These are phyloP conservation scores for Pocillopora meandrina DNA, from an alignment of 92 coral and sea anemone genomes.

Conservation along the genomic window DNA sequence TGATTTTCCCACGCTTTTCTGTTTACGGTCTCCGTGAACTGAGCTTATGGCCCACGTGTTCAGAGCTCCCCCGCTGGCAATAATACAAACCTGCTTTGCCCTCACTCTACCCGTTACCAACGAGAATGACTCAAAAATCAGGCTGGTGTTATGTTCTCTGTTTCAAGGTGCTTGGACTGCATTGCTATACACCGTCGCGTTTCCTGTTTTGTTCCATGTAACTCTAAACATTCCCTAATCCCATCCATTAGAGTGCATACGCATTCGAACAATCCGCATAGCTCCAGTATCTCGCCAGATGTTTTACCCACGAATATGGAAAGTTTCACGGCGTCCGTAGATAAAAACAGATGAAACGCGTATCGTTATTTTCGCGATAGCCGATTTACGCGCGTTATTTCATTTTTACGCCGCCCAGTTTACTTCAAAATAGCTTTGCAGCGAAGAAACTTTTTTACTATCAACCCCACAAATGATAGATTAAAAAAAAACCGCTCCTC, in stretches of 20 bases:
- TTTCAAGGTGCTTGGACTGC: constrained; percentile 14
- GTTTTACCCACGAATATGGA: background rate
- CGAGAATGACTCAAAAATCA: background rate
- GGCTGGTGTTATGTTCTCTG: background rate
- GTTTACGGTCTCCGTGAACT: constrained; percentile 13
- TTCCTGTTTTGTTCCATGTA: background rate
- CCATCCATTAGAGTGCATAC: background rate
- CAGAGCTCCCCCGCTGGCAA: constrained; percentile 5
- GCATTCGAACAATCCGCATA: background rate
- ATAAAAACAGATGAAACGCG: background rate
- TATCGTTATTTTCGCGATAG: background rate
- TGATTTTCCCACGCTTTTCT: constrained; percentile 47
- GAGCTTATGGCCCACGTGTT: constrained; percentile 30
- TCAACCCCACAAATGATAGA: background rate
- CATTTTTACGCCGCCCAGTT: background rate
- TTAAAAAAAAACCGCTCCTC: background rate
- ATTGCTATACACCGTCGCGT: constrained; percentile 13
- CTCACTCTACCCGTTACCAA: constrained; percentile 13
- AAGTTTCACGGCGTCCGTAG: constrained; percentile 14
- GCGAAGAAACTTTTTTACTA: constrained; percentile 17
- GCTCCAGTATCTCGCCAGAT: constrained; percentile 11
- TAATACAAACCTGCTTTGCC: constrained; percentile 5
- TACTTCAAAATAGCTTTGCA: background rate
- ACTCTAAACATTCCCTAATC: constrained; percentile 20
- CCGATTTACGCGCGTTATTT: background rate